Conservation (phyloP, 2,888 invertebrate species). For the Acrobasis repandana region DNA sequence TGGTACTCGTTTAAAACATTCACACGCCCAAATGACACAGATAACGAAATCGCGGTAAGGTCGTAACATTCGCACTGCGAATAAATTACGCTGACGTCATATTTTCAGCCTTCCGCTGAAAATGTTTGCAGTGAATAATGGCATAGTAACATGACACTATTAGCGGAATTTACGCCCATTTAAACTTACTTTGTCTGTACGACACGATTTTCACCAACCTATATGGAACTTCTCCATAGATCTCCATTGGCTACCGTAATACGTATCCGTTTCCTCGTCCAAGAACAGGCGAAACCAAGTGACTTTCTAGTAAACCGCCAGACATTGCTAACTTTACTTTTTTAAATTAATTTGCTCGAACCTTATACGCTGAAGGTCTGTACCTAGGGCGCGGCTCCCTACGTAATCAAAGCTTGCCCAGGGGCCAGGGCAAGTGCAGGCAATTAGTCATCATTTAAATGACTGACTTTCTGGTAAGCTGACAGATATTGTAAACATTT, state of each 20-base stretch:
- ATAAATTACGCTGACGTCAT: slow-evolving; percentile 48
- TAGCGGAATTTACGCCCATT: slow-evolving; percentile 48
- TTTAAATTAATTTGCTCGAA: too few relatives aligned
- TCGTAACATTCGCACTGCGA: slow-evolving; percentile 37
- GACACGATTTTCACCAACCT: slow-evolving; percentile 24
- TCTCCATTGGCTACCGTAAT: too few relatives aligned
- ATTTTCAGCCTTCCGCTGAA: slow-evolving; percentile 46
- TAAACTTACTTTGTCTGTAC: slow-evolving; percentile 38
- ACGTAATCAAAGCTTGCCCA: too few relatives aligned
- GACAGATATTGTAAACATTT: neutral
- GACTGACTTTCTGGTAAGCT: neutral
- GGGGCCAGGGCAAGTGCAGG: too few relatives aligned
- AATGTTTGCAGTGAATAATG: slow-evolving; percentile 67
- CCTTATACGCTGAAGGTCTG: too few relatives aligned
- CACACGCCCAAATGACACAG: slow-evolving; percentile 15
- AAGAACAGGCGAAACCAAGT: too few relatives aligned
- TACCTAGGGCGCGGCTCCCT: too few relatives aligned
- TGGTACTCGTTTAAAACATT: neutral
- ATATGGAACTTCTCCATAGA: too few relatives aligned
- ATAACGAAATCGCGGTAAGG: slow-evolving; percentile 7
- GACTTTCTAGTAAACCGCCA: too few relatives aligned
- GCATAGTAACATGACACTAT: slow-evolving; percentile 62
- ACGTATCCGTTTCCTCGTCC: too few relatives aligned
- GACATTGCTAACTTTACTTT: too few relatives aligned
- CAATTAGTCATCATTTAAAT: too few relatives aligned